Base-by-base conservation (phyloP, 1,140 invertebrate species). In the Drosophila kanapiae region DNA sequence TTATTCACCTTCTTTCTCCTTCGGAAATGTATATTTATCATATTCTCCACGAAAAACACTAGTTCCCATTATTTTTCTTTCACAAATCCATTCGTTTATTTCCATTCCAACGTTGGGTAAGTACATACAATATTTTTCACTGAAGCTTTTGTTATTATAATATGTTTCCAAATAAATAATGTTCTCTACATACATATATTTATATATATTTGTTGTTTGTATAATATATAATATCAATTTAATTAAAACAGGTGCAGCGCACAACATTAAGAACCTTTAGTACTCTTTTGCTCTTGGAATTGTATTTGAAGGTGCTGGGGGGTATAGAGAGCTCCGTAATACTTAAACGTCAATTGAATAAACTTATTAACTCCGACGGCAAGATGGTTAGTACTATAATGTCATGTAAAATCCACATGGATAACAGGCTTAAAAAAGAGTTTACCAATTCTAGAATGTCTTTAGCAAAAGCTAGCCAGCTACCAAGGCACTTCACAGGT, bases 401-500 rank as follows among this genome's bases (percentile, higher is more conserved):
- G 23, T 61, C 35, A 60, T 76, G 71, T 58, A 76, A 65, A 53
- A 70, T 70, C 43, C 81, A 75, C 42, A 74, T 60, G 64, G 49
- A 53, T 76, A 71, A 65, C 77, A 67, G 61, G 59, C 31, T 59
- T 75, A 75, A 33, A 64, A 69, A 77, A 64, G 64, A 53, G 42
- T 35, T 47, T 58, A 54, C 58, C 43, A 69, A 72, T 84, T 58
- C 48, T 69, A 49, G 43, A 63, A 71, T 78, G 43, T 67, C 29
- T 72, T 69, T 82, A 79, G 82, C 82, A 85, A 86, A 83, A 88
- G 83, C 84, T 78, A 65, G 72, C 80, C 63, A 42, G 61, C 77
- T 80, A 78, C 57, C 14, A 10, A 88, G 72, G 80, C 80, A 78
- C 77, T 88, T 83, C 31, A 40, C 54, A 74, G 57, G 80, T 69